Conservation (phyloP, 2,888 invertebrate species). For the Octodonta nipae region DNA sequence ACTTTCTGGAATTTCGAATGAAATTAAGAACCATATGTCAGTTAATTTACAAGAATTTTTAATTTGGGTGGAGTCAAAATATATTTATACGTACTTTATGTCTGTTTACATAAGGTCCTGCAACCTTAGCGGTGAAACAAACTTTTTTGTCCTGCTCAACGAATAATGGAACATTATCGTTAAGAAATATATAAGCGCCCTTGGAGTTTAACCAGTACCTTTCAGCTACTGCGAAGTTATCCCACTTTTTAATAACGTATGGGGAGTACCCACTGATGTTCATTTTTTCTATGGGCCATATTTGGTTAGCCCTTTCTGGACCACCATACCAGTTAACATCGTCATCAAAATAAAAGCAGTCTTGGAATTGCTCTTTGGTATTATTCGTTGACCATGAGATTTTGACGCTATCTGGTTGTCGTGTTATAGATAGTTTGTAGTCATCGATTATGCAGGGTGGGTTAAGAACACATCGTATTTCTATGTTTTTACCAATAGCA, state of each 20-base stretch:
- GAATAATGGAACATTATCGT: constrained; percentile 52
- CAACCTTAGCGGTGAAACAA: constrained; percentile 45
- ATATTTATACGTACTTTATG: too few species aligned
- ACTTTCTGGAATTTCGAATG: too few species aligned
- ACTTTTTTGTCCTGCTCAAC: constrained; percentile 49
- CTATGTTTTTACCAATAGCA: too few species aligned
- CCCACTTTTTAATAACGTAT: constrained; percentile 43
- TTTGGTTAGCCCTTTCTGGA: constrained; percentile 45
- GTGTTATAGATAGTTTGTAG: too few species aligned
- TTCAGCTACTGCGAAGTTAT: constrained; percentile 46
- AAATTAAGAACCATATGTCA: too few species aligned
- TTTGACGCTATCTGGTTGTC: too few species aligned
- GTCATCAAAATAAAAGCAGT: constrained; percentile 41
- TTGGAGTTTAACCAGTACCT: constrained; percentile 60
- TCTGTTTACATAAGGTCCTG: constrained; percentile 39
- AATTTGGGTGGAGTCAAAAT: too few species aligned
- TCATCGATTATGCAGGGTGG: too few species aligned
- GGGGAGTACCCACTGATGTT: constrained; percentile 38
- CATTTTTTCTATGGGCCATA: constrained; percentile 51
- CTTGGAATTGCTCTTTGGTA: too few species aligned
- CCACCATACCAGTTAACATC: constrained; percentile 51
- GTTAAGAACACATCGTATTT: too few species aligned
- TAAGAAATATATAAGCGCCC: constrained; percentile 52
- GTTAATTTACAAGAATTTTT: too few species aligned
- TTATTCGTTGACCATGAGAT: too few species aligned